Percentiles rank a stretch among this genome's conserved stretches.
phyloP scores from a whole-genome alignment of 2,797 vertebrate species.

The Todus mexicanus region DNA sequence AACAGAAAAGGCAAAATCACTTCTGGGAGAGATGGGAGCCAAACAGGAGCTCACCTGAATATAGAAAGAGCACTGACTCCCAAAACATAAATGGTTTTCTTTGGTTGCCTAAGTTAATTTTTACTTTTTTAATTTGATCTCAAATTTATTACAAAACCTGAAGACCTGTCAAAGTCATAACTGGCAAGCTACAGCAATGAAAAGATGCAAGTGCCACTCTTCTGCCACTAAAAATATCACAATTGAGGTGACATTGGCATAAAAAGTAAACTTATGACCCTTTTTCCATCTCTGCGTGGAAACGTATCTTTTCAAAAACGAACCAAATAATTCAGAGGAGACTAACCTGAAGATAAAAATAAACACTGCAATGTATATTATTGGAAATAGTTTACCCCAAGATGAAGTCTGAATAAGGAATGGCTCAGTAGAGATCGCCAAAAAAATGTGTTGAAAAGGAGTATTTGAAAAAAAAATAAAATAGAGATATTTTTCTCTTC shows the following conservation, averaged over 20 bases:
- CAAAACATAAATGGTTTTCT: not conserved
- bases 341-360: not conserved
- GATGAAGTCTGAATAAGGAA: not conserved
- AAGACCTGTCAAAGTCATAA: not conserved
- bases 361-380: not conserved
- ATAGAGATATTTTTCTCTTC: not conserved
- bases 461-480: not conserved
- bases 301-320: not conserved
- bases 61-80: not conserved
- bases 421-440: not conserved
- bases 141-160: not conserved
- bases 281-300: not conserved
- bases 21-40: not conserved
- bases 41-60: not conserved
- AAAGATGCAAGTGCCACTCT: not conserved
- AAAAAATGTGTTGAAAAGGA: not conserved
- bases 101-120: not conserved
- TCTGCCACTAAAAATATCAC: not conserved
- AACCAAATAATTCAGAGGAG: not conserved
- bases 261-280: not conserved
- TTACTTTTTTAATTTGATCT: not conserved
- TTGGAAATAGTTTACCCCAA: not conserved
- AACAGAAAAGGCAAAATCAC: not conserved
- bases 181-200: not conserved
- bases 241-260: not conserved